These are phyloP conservation scores for Thereuonema tuberculata DNA, from an alignment of 1,140 invertebrate species.

Conservation along the genomic window DNA sequence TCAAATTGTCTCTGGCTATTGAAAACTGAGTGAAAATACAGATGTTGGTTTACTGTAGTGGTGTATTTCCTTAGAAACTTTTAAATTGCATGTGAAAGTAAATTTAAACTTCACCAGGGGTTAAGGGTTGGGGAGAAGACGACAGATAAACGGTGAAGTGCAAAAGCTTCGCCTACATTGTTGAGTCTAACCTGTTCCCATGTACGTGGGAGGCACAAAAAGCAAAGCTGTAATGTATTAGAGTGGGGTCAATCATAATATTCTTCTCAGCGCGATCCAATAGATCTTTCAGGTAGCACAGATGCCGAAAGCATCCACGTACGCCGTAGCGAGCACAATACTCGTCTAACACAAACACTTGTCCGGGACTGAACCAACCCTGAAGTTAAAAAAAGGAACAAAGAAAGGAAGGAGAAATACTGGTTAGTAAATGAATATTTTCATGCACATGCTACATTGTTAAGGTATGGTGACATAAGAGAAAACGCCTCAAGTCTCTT, in stretches of 20 bases:
- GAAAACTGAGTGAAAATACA: too few species aligned
- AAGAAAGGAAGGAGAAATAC: background rate
- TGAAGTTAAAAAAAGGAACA: conserved; percentile 29
- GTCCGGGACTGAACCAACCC: conserved; percentile 99
- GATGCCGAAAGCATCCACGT: conserved; percentile 86
- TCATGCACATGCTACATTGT: background rate
- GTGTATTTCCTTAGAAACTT: too few species aligned
- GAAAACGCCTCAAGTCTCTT: too few species aligned
- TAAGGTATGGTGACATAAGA: background rate
- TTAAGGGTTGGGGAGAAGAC: too few species aligned
- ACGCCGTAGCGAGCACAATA: conserved; percentile 97
- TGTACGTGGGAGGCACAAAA: conserved; percentile 98
- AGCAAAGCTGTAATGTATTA: conserved; percentile 97
- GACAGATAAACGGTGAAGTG: too few species aligned
- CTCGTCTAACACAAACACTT: conserved; percentile 96
- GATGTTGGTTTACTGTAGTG: too few species aligned
- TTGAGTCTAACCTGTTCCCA: conserved; percentile 75
- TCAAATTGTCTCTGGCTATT: too few species aligned
- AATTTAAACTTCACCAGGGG: too few species aligned
- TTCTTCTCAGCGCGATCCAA: conserved; percentile 89
- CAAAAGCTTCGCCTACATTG: too few species aligned
- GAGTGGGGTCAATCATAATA: conserved; percentile 90
- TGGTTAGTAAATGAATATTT: background rate
- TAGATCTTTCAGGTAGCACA: conserved; percentile 91
- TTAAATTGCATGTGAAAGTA: too few species aligned